Percentiles rank a stretch among this genome's conserved stretches.
phyloP scores from a whole-genome alignment of 2,797 vertebrate genomes.

The Leuciscus waleckii region DNA sequence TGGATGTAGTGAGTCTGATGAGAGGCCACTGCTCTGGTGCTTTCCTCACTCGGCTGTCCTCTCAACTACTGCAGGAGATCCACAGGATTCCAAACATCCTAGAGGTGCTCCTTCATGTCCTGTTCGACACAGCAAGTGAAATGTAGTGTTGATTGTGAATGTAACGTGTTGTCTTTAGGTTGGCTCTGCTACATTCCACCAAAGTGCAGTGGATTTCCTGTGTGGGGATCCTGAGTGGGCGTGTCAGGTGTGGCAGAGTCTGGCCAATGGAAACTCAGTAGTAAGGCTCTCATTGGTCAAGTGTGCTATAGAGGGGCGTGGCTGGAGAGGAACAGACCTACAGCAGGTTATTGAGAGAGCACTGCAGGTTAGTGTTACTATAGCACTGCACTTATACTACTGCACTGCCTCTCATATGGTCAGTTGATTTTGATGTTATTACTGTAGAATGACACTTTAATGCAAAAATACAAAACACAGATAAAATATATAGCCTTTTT shows the following conservation, averaged over 20 bases:
- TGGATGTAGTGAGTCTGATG: conserved; percentile 74
- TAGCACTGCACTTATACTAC: neutral
- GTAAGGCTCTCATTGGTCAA: conserved; percentile 76
- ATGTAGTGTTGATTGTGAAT: neutral
- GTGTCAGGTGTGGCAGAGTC: conserved; percentile 70
- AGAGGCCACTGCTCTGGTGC: conserved; percentile 64
- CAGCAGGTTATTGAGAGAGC: conserved; percentile 68
- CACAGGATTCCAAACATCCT: conserved; percentile 37
- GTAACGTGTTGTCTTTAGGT: conserved; percentile 72
- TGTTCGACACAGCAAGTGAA: neutral
- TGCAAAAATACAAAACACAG: neutral
- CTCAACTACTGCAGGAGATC: conserved; percentile 70
- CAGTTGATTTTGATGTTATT: neutral
- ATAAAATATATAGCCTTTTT: neutral
- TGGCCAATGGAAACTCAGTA: conserved; percentile 67
- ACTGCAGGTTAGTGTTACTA: conserved; percentile 77
- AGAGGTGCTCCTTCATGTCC: conserved; percentile 60
- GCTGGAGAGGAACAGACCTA: conserved; percentile 50
- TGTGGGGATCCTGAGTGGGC: conserved; percentile 71
- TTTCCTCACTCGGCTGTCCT: conserved; percentile 71
- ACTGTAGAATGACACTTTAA: neutral
- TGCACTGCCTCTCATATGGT: neutral
- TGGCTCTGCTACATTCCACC: conserved; percentile 81
- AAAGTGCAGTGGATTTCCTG: conserved; percentile 75
- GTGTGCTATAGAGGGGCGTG: conserved; percentile 71